phyloP scores from a whole-genome alignment of 1,140 invertebrate genomes.

The Hypothenemus hampei region DNA sequence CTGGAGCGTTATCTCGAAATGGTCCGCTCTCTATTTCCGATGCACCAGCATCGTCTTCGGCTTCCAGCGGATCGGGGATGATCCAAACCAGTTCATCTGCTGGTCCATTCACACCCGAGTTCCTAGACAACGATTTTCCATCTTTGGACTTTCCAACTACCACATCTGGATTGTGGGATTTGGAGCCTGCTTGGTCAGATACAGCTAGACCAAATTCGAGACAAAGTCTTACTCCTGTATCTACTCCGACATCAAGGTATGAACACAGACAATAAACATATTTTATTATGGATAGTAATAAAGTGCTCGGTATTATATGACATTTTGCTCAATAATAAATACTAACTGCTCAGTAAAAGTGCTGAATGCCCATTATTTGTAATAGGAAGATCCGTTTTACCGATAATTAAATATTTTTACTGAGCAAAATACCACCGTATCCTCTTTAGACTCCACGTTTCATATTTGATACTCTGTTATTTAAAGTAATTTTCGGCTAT shows the following conservation, averaged over 20 bases:
- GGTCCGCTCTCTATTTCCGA: constrained; percentile 23
- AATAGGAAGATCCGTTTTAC: too few relatives aligned
- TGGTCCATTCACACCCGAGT: constrained; percentile 41
- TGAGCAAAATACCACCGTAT: too few relatives aligned
- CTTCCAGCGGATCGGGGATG: constrained; percentile 32
- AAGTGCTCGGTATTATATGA: too few relatives aligned
- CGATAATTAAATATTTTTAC: too few relatives aligned
- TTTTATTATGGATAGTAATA: too few relatives aligned
- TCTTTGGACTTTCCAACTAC: constrained; percentile 54
- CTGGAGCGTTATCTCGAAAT: constrained; percentile 35
- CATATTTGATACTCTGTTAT: too few relatives aligned
- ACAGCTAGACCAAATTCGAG: constrained; percentile 53
- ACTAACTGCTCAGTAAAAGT: too few relatives aligned
- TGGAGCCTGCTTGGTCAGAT: constrained; percentile 46
- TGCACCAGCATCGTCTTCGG: constrained; percentile 36
- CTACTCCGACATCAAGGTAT: constrained; percentile 47
- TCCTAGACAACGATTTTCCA: constrained; percentile 54
- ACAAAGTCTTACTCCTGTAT: constrained; percentile 49
- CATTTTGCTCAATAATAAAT: too few relatives aligned
- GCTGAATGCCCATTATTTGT: too few relatives aligned
- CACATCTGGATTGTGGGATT: constrained; percentile 53
- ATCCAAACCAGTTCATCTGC: constrained; percentile 30
- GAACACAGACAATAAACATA: neutral
- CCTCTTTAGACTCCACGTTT: too few relatives aligned
- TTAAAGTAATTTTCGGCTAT: too few relatives aligned